Percentiles rank a stretch among this genome's conserved stretches.
Evolutionary conservation across 1,140 invertebrate genomes (phyloP).

Genomic region (Ips nitidus): DNA sequence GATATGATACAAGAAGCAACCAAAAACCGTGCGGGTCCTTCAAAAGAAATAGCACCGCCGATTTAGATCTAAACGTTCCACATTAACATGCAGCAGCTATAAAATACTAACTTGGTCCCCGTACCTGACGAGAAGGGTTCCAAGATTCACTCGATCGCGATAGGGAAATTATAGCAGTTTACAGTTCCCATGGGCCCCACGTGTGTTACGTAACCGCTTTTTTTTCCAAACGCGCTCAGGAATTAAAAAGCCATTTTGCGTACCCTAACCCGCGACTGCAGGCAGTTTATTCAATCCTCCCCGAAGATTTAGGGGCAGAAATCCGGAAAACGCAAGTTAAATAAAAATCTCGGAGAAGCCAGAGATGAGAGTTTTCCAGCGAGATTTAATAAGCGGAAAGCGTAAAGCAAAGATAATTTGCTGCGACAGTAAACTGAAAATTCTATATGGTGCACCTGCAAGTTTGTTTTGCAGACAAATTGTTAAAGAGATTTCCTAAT

Average conservation of each 20-base stretch:
- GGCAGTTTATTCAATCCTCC: conserved; percentile 6
- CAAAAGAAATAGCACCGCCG: conserved; percentile 46
- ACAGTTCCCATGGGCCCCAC: conserved; percentile 27
- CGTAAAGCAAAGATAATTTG: conserved; percentile 20
- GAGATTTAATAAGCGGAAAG: conserved; percentile 24
- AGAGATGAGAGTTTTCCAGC: conserved; percentile 6
- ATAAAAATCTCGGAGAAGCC: conserved; percentile 13
- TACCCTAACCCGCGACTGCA: not conserved
- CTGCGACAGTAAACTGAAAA: conserved; percentile 24
- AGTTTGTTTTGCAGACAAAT: not conserved
- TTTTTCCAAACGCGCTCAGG: conserved; percentile 12
- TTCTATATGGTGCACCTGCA: conserved; percentile 9
- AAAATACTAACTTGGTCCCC: conserved; percentile 46
- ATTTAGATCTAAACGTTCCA: conserved; percentile 53
- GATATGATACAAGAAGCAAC: not conserved
- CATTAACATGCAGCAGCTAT: conserved; percentile 52
- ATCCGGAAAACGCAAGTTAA: conserved; percentile 25
- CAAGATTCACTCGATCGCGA: conserved; percentile 36
- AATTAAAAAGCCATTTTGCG: conserved; percentile 5
- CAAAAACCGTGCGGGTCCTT: not conserved
- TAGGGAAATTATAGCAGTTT: conserved; percentile 36
- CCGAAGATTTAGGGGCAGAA: conserved; percentile 8
- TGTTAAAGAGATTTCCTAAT: not conserved
- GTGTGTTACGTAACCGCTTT: conserved; percentile 37
- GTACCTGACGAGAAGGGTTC: conserved; percentile 34